Percentiles rank a stretch among this genome's conserved stretches.
phyloP scores from a whole-genome alignment of 1,140 invertebrate genomes.

The Brachionus koreanus region DNA sequence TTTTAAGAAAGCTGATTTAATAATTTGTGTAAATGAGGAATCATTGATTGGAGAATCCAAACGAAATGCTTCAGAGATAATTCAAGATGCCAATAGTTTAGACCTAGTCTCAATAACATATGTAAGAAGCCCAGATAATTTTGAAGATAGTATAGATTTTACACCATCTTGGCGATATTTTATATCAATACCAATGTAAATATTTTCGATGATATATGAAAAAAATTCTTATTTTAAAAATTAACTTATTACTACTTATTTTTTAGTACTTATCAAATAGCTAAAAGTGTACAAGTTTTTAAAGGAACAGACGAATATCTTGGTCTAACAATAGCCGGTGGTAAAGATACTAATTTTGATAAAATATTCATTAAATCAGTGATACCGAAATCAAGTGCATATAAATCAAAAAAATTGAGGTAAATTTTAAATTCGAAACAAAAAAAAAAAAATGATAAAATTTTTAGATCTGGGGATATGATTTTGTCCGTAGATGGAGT shows the following conservation, averaged over 20 bases:
- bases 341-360: conserved; percentile 58
- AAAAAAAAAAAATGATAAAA: neutral
- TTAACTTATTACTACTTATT: neutral
- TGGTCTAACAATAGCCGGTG: conserved; percentile 62
- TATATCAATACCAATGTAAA: conserved; percentile 39
- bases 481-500: conserved; percentile 61
- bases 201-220: neutral
- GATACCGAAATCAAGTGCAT: conserved; percentile 60
- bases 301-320: conserved; percentile 56
- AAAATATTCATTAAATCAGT: conserved; percentile 61
- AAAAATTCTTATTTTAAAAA: neutral
- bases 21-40: conserved; percentile 59
- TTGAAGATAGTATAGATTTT: conserved; percentile 57
- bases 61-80: conserved; percentile 58
- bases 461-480: conserved; percentile 61
- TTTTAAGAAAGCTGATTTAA: conserved; percentile 61
- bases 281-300: conserved; percentile 59
- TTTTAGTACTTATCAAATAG: conserved; percentile 58
- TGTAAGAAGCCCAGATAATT: conserved; percentile 60
- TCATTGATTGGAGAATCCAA: conserved; percentile 60
- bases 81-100: conserved; percentile 57
- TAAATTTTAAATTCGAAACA: conserved; percentile 46
- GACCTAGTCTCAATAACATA: conserved; percentile 56
- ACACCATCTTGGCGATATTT: conserved; percentile 62
- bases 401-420: conserved; percentile 59